Base-by-base conservation (phyloP, 2,113 vertebrate genomes). In the Pygoscelis antarcticus region DNA sequence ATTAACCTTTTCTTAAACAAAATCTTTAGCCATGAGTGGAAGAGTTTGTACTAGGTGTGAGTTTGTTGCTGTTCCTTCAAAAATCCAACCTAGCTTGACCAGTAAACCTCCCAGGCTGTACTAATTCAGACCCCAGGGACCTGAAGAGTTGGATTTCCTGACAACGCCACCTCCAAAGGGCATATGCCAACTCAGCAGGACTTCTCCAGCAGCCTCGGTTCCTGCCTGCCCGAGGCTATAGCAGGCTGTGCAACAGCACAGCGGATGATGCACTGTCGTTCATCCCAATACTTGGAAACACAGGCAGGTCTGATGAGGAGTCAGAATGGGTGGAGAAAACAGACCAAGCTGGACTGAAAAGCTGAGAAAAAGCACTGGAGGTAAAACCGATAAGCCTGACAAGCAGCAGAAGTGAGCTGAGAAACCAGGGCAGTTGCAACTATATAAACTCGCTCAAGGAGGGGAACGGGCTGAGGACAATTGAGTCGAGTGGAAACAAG, bases 401-500 rank as follows among this genome's bases (percentile, higher is more conserved):
- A 87, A 55, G 46, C 23, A 64, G 46, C 42, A 71, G 13, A 85
- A 76, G 16, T 15, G 34, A 82, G 36, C 23, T 82, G 15, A 62
- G 55, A 62, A 88, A 77, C 44, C 40, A 74, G 16, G 25, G 54
- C 34, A 69, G 49, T 13, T 19, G 30, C 16, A 85, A 44, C 30
- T 42, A 21, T 2, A n/a, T 2, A 36, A 83, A 47, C 9, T 47
- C 1, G 0, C 6, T 16, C 9, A 58, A 62, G 13, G 11, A 76
- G 20, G 3, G 1, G 7, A 84, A 78, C 1, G 5, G 17, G 32
- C 8, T 76, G 20, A 14, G 46, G 44, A 46, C 32, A 91, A 52
- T 0, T 13, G 29, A 51, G 16, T 17, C 0, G 0, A 74, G 40
- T 27, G 30, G 27, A 44, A 89, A 64, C 0, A 1, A 46, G 47